Conservation (phyloP, 2,797 vertebrate genomes). For the Ciconia nigra region DNA sequence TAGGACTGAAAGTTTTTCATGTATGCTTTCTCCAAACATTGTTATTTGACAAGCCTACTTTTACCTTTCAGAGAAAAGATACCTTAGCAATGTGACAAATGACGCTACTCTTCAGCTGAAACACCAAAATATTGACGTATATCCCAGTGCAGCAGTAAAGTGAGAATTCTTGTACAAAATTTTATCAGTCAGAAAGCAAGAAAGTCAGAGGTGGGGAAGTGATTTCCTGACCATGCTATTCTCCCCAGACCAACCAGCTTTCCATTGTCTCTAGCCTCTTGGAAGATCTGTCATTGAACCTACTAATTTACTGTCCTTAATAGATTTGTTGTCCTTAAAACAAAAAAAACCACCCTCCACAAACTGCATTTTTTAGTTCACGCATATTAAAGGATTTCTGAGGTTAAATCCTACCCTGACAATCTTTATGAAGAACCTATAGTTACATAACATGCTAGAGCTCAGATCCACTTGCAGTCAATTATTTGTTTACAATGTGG, state of each 20-base stretch:
- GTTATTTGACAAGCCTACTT: background rate
- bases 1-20: background rate
- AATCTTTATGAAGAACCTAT: background rate
- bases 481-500: background rate
- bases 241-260: background rate
- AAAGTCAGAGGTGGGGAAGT: background rate
- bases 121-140: background rate
- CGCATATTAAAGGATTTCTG: background rate
- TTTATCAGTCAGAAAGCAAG: background rate
- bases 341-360: background rate
- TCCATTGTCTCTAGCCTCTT: background rate
- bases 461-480: background rate
- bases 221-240: background rate
- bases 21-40: background rate
- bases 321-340: background rate
- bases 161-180: background rate
- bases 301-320: background rate
- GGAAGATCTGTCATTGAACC: background rate
- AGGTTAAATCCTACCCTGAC: background rate
- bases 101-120: background rate
- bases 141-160: background rate
- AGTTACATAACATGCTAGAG: background rate
- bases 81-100: background rate
- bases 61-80: background rate
- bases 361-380: background rate